These are phyloP conservation scores for Acomys russatus DNA, from an alignment of 2,797 vertebrate species.

Conservation along the genomic window DNA sequence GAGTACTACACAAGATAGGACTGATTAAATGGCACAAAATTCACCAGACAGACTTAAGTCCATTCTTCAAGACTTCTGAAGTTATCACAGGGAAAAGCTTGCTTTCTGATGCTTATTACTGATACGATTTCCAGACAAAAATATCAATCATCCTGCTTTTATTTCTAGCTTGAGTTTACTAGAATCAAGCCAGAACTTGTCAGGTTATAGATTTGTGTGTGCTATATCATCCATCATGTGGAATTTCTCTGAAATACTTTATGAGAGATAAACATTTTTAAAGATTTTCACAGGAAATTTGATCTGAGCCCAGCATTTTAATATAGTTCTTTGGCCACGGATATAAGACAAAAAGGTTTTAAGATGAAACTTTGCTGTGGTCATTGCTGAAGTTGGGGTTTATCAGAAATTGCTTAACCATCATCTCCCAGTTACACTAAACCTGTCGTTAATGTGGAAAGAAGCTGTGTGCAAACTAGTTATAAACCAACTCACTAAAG, in stretches of 20 bases:
- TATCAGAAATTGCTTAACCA: neutral
- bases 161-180: conserved; percentile 62
- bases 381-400: neutral
- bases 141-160: conserved; percentile 15
- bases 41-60: neutral
- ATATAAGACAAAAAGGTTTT: conserved; percentile 26
- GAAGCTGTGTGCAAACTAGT: neutral
- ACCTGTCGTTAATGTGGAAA: conserved; percentile 5
- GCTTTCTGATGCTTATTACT: neutral
- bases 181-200: conserved; percentile 31
- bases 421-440: neutral
- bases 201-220: conserved; percentile 2
- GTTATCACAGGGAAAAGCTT: conserved; percentile 40
- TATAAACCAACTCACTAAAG: conserved; percentile 45
- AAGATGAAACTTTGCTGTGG: neutral
- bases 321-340: conserved; percentile 16
- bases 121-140: conserved; percentile 50
- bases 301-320: conserved; percentile 62
- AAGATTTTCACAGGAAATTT: conserved; percentile 76
- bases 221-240: conserved; percentile 59
- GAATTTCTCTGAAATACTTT: conserved; percentile 68
- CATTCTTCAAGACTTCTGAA: conserved; percentile 12
- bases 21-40: conserved; percentile 17
- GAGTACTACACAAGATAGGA: neutral
- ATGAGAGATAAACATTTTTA: conserved; percentile 60